These are phyloP conservation scores for Drosophila truncata DNA, from an alignment of 1,140 invertebrate genomes.

Conservation along the genomic window DNA sequence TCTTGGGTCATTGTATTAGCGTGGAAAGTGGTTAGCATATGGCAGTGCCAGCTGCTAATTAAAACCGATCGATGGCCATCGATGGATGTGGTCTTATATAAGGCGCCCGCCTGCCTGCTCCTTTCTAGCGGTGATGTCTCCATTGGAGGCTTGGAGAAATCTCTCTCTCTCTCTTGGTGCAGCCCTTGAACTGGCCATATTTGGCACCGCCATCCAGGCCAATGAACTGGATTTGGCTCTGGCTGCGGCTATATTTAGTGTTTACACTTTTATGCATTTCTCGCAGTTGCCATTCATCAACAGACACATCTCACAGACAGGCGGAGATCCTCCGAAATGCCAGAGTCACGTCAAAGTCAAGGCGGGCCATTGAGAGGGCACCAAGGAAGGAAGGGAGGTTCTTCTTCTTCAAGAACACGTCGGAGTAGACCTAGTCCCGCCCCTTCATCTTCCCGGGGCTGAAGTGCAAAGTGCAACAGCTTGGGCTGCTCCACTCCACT, in stretches of 20 bases:
- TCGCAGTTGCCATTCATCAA: conserved; percentile 69
- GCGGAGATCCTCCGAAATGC: conserved; percentile 64
- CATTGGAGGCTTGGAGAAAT: conserved; percentile 52
- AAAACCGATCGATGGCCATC: conserved; percentile 45
- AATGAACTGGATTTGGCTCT: conserved; percentile 38
- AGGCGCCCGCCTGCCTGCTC: not conserved
- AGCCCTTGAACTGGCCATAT: conserved; percentile 78
- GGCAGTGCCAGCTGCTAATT: conserved; percentile 52
- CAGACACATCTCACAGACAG: conserved; percentile 20
- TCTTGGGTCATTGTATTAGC: conserved; percentile 35
- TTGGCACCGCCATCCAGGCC: conserved; percentile 67
- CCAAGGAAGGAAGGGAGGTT: conserved; percentile 23
- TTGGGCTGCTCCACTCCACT: conserved; percentile 35
- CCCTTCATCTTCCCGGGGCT: conserved; percentile 42
- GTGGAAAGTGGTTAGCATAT: conserved; percentile 36
- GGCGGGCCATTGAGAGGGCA: conserved; percentile 36
- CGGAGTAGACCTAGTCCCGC: conserved; percentile 5
- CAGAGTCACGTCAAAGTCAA: conserved; percentile 73
- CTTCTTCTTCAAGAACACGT: conserved; percentile 10
- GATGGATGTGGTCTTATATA: conserved; percentile 23
- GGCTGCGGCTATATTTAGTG: conserved; percentile 62
- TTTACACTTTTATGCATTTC: conserved; percentile 78
- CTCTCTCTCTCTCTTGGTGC: conserved; percentile 29
- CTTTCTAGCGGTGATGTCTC: conserved; percentile 43
- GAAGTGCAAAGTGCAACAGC: conserved; percentile 81